Base-by-base conservation (phyloP, 2,113 vertebrate species). In the Dryoscopus gambensis region DNA sequence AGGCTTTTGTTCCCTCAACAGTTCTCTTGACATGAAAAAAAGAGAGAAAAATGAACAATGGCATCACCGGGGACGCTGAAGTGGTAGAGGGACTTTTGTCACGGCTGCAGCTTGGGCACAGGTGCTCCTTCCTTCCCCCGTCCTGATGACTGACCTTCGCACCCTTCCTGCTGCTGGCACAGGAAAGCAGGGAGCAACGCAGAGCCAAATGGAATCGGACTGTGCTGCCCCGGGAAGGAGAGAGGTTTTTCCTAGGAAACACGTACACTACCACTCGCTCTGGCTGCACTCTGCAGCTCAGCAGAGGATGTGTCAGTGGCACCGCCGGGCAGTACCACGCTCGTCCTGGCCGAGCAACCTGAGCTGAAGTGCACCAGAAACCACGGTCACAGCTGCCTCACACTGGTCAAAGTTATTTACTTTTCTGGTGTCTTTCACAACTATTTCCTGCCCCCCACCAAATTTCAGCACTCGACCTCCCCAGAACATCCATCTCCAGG, bases 251-350 rank as follows among this genome's bases (percentile, higher is more conserved):
- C 20, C 67, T 13, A 20, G n/a, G 28, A 75, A n/a, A 44, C 6
- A 10, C 0, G 0, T 7, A 27, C 53, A 59, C 7, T 2, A 7
- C 19, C 18, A 10, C 24, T 35, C 3, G 4, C 11, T 87, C 27
- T 2, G 4, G 20, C 16, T 24, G n/a, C 37, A 20, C 0, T 2
- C 49, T 20, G 35, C 5, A 20, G 30, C 57, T 80, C n/a, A 52
- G 47, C 27, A 4, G 52, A 44, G 33, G 25, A 13, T 28, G 15
- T 13, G 35, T 1, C 2, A 27, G 25, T 0, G 2, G 60, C 47
- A 31, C 24, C 0, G 2, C 17, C 0, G 0, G 21, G 33, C 16
- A 4, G 39, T 37, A 24, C 47, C 3, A 2, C 1, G 1, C 40
- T 67, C 1, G 0, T 47, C 46, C 27, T 5, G 5, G 53, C 33